These are phyloP conservation scores for Agrilus cyanescens DNA, from an alignment of 2,888 invertebrate species.

Conservation along the genomic window DNA sequence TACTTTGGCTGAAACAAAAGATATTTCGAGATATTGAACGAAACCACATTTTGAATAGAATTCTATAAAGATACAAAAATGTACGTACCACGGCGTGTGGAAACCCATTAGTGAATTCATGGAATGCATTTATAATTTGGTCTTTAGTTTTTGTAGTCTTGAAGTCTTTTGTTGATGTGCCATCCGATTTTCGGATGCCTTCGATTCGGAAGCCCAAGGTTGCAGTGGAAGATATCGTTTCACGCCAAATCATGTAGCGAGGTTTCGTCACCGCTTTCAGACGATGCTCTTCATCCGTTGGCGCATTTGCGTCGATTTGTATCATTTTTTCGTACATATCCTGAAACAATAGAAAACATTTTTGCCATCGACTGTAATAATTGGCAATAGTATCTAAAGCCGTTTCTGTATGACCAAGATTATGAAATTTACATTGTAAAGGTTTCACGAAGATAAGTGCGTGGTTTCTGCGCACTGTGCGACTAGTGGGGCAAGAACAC, in stretches of 20 bases:
- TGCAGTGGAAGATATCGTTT: conserved; percentile 94
- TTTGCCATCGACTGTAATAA: not conserved
- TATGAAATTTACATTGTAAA: not conserved
- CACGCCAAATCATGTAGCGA: conserved; percentile 91
- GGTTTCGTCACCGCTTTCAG: conserved; percentile 90
- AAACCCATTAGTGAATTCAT: conserved; percentile 69
- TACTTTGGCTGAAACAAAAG: conserved; percentile 59
- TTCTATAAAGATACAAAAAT: not conserved
- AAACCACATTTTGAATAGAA: not conserved
- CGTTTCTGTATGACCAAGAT: not conserved
- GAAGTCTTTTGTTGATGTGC: conserved; percentile 87
- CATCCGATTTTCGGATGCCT: conserved; percentile 81
- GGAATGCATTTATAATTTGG: conserved; percentile 68
- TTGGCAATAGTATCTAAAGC: not conserved
- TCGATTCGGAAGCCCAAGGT: conserved; percentile 94
- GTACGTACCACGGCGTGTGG: conserved; percentile 64
- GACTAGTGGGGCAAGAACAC: too few species aligned
- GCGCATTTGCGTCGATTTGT: conserved; percentile 80
- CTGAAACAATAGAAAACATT: conserved; percentile 34
- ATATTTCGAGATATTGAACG: conserved; percentile 5
- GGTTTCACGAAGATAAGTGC: too few species aligned
- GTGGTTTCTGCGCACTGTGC: too few species aligned
- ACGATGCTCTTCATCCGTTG: conserved; percentile 79
- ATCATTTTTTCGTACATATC: conserved; percentile 99
- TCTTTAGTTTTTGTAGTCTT: conserved; percentile 83